These are phyloP conservation scores for Spodoptera exigua DNA, from an alignment of 2,888 invertebrate species.

Conservation along the genomic window DNA sequence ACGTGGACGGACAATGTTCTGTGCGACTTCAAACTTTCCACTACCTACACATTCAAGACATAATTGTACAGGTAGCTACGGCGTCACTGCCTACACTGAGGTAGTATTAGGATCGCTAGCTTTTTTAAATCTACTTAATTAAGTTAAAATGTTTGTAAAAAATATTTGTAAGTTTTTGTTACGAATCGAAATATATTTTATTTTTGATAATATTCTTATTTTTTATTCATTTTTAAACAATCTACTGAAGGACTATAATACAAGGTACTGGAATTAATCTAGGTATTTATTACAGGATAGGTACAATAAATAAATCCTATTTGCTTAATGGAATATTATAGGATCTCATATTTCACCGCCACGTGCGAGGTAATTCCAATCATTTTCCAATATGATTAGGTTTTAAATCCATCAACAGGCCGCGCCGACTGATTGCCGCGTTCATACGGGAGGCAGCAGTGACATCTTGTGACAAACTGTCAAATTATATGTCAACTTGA, in stretches of 20 bases:
- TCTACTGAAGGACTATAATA: too few species aligned
- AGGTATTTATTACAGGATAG: not conserved
- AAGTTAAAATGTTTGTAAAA: constrained; percentile 7
- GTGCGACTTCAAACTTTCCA: too few species aligned
- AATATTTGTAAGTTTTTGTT: constrained; percentile 11
- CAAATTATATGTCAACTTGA: not conserved
- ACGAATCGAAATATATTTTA: constrained; percentile 4
- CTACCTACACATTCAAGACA: constrained; percentile 1
- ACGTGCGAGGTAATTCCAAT: constrained; percentile 29
- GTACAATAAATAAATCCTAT: too few species aligned
- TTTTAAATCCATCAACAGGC: constrained; percentile 47
- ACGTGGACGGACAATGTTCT: too few species aligned
- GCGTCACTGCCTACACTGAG: too few species aligned
- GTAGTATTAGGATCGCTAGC: too few species aligned
- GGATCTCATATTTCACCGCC: not conserved
- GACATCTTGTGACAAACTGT: constrained; percentile 21
- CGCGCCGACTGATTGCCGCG: constrained; percentile 30
- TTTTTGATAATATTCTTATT: not conserved
- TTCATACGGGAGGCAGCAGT: constrained; percentile 3
- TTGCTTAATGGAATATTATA: too few species aligned
- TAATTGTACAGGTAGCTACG: not conserved
- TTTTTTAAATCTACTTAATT: constrained; percentile 21
- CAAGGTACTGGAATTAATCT: not conserved
- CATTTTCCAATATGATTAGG: constrained; percentile 43
- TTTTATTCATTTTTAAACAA: too few species aligned